Percentiles rank a stretch among this genome's conserved stretches.
Conservation (phyloP, 2,113 vertebrate genomes). For the Thalassarche chlororhynchos region DNA sequence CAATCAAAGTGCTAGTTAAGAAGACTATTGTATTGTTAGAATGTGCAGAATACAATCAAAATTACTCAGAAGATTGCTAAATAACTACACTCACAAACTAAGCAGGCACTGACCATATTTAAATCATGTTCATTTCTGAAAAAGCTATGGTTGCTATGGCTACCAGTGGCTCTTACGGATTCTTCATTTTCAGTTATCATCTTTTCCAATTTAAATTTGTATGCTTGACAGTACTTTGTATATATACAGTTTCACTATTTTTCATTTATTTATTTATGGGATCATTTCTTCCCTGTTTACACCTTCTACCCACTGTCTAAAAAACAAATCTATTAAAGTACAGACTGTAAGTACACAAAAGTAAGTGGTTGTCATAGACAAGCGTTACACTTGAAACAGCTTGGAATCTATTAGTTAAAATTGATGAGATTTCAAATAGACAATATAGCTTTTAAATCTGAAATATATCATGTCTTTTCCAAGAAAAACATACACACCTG, state of each 20-base stretch:
- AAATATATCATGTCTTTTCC: background rate
- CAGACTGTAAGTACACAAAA: background rate
- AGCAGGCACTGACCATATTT: background rate
- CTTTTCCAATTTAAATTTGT: background rate
- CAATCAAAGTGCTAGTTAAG: background rate
- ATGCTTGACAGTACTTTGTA: background rate
- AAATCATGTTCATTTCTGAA: background rate
- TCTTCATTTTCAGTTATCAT: background rate
- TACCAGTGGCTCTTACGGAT: background rate
- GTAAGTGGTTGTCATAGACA: background rate
- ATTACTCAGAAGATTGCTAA: background rate
- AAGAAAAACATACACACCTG: constrained; percentile 43
- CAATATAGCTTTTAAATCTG: background rate
- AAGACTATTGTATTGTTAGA: background rate
- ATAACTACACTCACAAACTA: background rate
- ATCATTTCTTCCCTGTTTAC: background rate
- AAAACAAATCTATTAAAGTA: background rate
- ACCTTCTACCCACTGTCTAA: background rate
- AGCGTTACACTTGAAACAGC: background rate
- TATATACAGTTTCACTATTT: background rate
- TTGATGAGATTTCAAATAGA: background rate
- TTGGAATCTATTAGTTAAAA: constrained; percentile 30
- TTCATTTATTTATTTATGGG: background rate
- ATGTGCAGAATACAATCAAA: background rate
- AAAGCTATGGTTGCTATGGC: background rate